Conservation (phyloP, 2,113 vertebrate genomes). For the Pyrgilauda ruficollis region DNA sequence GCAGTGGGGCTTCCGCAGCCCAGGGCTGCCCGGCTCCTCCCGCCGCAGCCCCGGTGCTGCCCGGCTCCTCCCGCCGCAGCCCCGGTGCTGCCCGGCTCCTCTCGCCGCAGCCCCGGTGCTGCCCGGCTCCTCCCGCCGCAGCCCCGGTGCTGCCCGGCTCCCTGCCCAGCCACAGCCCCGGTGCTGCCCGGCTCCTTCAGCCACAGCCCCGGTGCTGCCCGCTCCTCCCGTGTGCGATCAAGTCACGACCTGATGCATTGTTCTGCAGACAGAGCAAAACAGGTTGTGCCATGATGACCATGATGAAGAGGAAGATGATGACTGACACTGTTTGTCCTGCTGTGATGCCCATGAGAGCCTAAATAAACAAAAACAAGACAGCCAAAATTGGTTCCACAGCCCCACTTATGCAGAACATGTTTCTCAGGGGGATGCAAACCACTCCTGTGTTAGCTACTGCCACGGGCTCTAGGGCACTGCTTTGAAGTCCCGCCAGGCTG, state of each 20-base stretch:
- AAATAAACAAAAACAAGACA: neutral
- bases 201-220: no score
- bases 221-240: rapidly evolving
- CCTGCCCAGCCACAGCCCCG: neutral
- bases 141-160: neutral
- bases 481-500: rapidly evolving
- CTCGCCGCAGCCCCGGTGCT: no score
- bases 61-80: neutral
- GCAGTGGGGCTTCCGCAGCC: neutral
- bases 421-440: neutral
- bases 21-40: neutral
- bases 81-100: no score
- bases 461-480: neutral
- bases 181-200: no score
- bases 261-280: neutral
- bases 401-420: neutral
- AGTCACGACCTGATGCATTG: neutral
- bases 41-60: neutral
- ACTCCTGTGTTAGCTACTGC: neutral
- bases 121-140: neutral
- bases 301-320: neutral
- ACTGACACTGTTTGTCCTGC: neutral
- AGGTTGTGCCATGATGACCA: neutral
- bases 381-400: neutral
- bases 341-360: neutral